phyloP scores from a whole-genome alignment of 1,140 invertebrate genomes.

The Drosophila nigrodunni region DNA sequence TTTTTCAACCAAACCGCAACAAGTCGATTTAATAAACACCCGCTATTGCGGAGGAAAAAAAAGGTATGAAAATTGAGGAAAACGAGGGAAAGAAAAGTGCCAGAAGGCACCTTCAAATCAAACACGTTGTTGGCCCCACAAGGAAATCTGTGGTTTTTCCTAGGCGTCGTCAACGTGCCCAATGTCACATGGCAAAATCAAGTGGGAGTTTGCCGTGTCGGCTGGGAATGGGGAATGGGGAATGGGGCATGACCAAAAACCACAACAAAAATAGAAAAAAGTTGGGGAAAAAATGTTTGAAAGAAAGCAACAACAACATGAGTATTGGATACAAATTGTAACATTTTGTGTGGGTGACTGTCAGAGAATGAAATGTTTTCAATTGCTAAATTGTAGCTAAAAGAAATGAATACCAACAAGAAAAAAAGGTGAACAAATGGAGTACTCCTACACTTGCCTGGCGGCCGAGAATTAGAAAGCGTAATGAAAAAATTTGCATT shows the following conservation, averaged over 20 bases:
- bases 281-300: background rate
- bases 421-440: background rate
- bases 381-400: conserved; percentile 59
- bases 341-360: conserved; percentile 49
- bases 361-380: conserved; percentile 59
- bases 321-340: conserved; percentile 55
- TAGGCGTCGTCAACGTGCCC: conserved; percentile 43
- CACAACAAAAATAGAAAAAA: conserved; percentile 45
- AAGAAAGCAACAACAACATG: conserved; percentile 31
- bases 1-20: conserved; percentile 54
- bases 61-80: conserved; percentile 11
- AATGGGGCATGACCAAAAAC: conserved; percentile 26
- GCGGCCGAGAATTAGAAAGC: conserved; percentile 14
- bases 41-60: conserved; percentile 2
- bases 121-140: conserved; percentile 35
- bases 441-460: conserved; percentile 20
- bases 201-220: conserved; percentile 23
- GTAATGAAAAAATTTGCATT: background rate
- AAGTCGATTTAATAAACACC: conserved; percentile 73
- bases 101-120: conserved; percentile 69
- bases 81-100: conserved; percentile 31
- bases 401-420: conserved; percentile 33
- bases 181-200: conserved; percentile 40
- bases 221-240: too few species aligned
- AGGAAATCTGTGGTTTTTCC: conserved; percentile 49